Conservation (phyloP, 2,888 invertebrate genomes). For the Bhutanitis thaidina region DNA sequence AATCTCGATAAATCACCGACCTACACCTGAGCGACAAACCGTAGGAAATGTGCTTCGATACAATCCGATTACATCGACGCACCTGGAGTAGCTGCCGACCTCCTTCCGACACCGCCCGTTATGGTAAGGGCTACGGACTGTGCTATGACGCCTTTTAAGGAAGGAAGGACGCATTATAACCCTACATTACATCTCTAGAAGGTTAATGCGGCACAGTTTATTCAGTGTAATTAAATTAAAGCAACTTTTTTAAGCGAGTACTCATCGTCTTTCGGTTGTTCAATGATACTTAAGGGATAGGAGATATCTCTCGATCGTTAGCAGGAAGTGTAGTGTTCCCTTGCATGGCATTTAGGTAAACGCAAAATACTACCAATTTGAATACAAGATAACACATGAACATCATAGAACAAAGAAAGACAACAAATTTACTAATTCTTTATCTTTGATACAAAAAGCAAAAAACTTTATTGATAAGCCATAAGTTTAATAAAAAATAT, state of each 20-base stretch:
- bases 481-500: too few species aligned
- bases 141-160: slow-evolving; percentile 40
- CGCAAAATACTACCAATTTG: neutral
- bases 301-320: slow-evolving; percentile 13
- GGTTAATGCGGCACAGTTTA: slow-evolving; percentile 39
- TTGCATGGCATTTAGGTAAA: slow-evolving; percentile 2
- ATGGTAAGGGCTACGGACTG: slow-evolving; percentile 37
- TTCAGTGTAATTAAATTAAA: neutral
- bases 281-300: neutral
- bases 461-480: too few species aligned
- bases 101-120: slow-evolving; percentile 33
- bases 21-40: neutral
- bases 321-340: slow-evolving; percentile 14
- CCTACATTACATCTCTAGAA: slow-evolving; percentile 34
- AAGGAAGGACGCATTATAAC: slow-evolving; percentile 32
- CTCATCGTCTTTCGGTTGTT: too few species aligned
- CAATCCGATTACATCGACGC: slow-evolving; percentile 10
- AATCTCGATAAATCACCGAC: neutral
- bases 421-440: too few species aligned
- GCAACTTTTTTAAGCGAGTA: too few species aligned
- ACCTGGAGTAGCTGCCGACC: slow-evolving; percentile 21
- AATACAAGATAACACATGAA: neutral
- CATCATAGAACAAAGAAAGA: too few species aligned
- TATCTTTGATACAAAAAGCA: too few species aligned
- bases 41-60: slow-evolving; percentile 1